These are phyloP conservation scores for Eumeta japonica DNA, from an alignment of 1,140 invertebrate species.

Conservation along the genomic window DNA sequence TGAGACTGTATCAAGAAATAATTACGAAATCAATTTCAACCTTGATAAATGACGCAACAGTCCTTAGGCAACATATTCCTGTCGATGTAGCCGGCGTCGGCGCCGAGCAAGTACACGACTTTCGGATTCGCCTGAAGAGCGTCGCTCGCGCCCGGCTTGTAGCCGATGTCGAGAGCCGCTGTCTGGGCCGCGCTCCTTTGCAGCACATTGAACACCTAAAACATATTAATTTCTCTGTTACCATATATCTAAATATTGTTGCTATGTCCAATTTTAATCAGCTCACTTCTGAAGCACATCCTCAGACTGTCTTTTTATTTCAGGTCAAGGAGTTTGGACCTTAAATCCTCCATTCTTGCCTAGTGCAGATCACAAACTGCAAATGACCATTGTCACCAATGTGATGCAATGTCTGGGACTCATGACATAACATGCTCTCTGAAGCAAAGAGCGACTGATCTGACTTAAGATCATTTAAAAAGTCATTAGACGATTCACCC, in stretches of 20 bases:
- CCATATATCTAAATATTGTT: neutral
- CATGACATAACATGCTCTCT: too few relatives aligned
- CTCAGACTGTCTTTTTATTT: neutral
- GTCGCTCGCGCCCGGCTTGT: conserved; percentile 74
- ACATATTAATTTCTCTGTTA: too few relatives aligned
- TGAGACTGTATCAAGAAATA: too few relatives aligned
- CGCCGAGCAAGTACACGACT: conserved; percentile 88
- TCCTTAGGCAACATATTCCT: conserved; percentile 78
- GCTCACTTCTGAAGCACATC: neutral
- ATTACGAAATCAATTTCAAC: conserved; percentile 28
- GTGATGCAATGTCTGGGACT: too few relatives aligned
- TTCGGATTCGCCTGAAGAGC: conserved; percentile 71
- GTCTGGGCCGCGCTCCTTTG: conserved; percentile 91
- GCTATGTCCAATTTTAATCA: neutral
- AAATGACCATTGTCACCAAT: too few relatives aligned
- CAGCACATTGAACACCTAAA: conserved; percentile 84
- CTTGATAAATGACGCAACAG: conserved; percentile 92
- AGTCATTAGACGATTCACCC: too few relatives aligned
- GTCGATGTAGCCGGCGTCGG: conserved; percentile 82
- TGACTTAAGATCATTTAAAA: too few relatives aligned
- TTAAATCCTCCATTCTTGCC: too few relatives aligned
- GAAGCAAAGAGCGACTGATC: too few relatives aligned
- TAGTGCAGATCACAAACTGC: too few relatives aligned
- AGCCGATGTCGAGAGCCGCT: conserved; percentile 94
- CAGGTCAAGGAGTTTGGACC: too few relatives aligned